Percentiles rank a stretch among this genome's conserved stretches.
Conservation (phyloP, 2,797 vertebrate genomes). For the Anabacerthia variegaticeps region DNA sequence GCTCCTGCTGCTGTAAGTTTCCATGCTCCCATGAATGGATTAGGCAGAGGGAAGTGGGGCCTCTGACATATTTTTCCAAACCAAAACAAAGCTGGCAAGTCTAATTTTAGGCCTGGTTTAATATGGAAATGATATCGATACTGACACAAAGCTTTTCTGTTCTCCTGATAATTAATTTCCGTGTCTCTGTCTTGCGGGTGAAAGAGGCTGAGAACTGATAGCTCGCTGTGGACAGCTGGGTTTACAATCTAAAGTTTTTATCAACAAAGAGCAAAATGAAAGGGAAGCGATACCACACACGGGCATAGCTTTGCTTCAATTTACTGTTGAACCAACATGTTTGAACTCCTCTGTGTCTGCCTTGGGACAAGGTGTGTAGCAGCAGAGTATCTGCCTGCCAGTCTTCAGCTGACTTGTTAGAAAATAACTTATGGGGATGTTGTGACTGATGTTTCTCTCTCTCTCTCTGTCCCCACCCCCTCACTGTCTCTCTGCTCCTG, state of each 20-base stretch:
- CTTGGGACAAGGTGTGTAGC: not conserved
- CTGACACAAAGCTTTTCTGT: not conserved
- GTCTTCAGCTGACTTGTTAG: not conserved
- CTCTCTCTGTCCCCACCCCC: not conserved
- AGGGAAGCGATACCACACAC: rapidly evolving
- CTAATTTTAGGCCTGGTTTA: constrained; percentile 55
- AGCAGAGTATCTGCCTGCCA: not conserved
- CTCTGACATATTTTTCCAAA: constrained; percentile 29
- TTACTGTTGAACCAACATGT: not conserved
- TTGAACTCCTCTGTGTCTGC: not conserved
- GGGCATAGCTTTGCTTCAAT: not conserved
- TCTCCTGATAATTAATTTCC: not conserved
- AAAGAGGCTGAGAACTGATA: not conserved
- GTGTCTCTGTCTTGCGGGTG: not conserved
- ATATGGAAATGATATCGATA: constrained; percentile 9
- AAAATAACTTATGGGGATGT: not conserved
- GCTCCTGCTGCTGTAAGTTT: constrained; percentile 11
- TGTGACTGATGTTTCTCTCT: not conserved
- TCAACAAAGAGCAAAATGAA: not conserved
- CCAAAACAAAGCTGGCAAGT: constrained; percentile 33
- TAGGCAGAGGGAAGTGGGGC: constrained; percentile 5
- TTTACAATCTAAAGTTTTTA: not conserved
- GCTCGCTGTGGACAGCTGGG: not conserved
- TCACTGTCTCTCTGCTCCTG: not conserved
- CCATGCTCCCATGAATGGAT: not conserved